Percentiles rank a stretch among this genome's conserved stretches.
Conservation (phyloP, 1,140 invertebrate species). For the Drosophila burlai region DNA sequence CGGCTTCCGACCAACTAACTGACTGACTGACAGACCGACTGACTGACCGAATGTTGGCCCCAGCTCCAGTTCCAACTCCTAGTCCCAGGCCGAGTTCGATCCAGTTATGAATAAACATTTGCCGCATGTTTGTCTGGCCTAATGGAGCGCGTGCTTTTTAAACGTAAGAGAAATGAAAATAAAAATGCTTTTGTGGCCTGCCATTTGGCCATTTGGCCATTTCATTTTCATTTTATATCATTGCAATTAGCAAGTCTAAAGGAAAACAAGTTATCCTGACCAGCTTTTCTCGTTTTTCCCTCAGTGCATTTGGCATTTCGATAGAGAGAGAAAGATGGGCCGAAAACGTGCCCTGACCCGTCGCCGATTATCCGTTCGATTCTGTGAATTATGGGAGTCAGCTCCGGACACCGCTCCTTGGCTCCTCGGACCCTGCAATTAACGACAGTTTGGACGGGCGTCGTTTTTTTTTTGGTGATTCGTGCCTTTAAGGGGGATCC, state of each 20-base stretch:
- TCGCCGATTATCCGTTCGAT: slow-evolving; percentile 44
- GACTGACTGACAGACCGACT: slow-evolving; percentile 39
- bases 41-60: slow-evolving; percentile 45
- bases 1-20: slow-evolving; percentile 34
- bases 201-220: slow-evolving; percentile 41
- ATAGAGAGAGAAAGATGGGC: slow-evolving; percentile 28
- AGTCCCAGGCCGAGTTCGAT: slow-evolving; percentile 27
- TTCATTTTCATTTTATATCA: slow-evolving; percentile 42
- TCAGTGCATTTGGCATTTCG: slow-evolving; percentile 53
- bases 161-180: slow-evolving; percentile 54
- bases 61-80: slow-evolving; percentile 3
- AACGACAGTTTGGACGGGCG: slow-evolving; percentile 46
- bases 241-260: slow-evolving; percentile 55
- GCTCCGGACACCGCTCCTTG: background rate
- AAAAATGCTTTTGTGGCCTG: slow-evolving; percentile 47
- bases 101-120: slow-evolving; percentile 79
- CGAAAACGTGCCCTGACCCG: slow-evolving; percentile 61
- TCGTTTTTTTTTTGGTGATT: slow-evolving; percentile 8
- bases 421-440: slow-evolving; percentile 40
- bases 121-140: slow-evolving; percentile 64
- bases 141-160: slow-evolving; percentile 55
- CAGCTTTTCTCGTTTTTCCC: slow-evolving; percentile 34
- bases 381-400: slow-evolving; percentile 63
- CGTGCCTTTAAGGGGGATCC: slow-evolving; percentile 28
- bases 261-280: slow-evolving; percentile 44